These are phyloP conservation scores for Hipposideros armiger DNA, from an alignment of 2,113 vertebrate species.

Conservation along the genomic window DNA sequence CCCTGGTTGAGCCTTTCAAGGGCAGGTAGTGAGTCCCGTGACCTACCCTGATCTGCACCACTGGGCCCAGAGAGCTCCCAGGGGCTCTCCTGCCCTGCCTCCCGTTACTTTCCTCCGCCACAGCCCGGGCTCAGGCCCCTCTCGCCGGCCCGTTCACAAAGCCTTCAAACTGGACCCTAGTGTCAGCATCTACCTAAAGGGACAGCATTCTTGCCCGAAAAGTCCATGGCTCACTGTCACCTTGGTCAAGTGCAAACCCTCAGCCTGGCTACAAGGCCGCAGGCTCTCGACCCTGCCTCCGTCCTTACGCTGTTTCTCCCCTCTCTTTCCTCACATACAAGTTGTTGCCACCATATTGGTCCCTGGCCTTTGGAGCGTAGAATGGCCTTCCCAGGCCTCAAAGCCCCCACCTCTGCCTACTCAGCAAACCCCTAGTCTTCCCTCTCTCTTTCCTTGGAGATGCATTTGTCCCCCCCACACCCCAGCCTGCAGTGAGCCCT, in stretches of 20 bases:
- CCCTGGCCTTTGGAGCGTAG: background rate
- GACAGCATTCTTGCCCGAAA: background rate
- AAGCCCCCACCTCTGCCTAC: fast-evolving
- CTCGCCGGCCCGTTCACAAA: background rate
- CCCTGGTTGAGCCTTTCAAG: background rate
- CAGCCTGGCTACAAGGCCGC: background rate
- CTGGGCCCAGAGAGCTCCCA: background rate
- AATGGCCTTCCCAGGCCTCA: background rate
- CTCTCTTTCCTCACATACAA: fast-evolving
- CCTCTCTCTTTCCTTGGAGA: background rate
- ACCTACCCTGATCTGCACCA: fast-evolving
- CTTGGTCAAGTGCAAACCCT: fast-evolving
- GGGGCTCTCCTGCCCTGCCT: background rate
- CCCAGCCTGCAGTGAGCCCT: background rate
- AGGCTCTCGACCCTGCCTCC: background rate
- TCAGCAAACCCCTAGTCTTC: background rate
- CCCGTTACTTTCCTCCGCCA: background rate
- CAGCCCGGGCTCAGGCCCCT: background rate
- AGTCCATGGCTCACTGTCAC: background rate
- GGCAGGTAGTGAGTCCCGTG: background rate
- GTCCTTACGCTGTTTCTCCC: fast-evolving
- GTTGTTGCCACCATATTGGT: fast-evolving
- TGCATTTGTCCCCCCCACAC: background rate
- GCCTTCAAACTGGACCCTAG: background rate
- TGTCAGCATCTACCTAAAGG: background rate